Evolutionary conservation across 23 tunicate genomes (phyloP), one percentile per base, ranked within the genome.

Genomic region (Ascidia mentula): DNA sequence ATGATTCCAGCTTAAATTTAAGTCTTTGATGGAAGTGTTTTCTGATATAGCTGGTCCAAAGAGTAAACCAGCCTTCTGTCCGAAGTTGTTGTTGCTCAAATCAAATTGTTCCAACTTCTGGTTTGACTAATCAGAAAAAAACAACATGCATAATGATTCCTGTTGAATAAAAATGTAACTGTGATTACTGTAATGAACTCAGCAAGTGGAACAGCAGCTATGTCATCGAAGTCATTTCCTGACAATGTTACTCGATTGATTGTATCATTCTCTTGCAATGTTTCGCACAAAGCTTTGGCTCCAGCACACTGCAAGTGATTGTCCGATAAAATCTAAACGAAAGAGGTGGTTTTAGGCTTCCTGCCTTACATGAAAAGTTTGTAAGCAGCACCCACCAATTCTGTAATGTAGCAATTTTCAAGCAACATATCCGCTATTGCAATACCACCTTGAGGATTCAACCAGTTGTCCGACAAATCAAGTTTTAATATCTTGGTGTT

Each of bases 321-420:
- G 53, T 88, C 92, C 34, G 98, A 93, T 0, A 93, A 79, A 20
- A 82, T 81, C 97, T 92, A 59, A 4, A 88, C 32, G 40, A 42
- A 40, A 40, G 32, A 31, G 18, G 30, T 53, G 13, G 7, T 20
- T 5, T 9, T n/a, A n/a, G n/a, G n/a, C n/a, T n/a, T n/a, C n/a
- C n/a, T n/a, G n/a, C n/a, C n/a, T n/a, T n/a, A 69, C 32, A 69
- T 3, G 8, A 70, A 7, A 28, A 35, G 6, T 75, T 4, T 37
- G 37, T 36, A 36, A 38, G 12, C 9, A 2, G 20, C 40, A 38
- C 24, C n/a, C 60, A 89, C 95, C 89, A 95, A 42, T 59, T 95
- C 96, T n/a, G 96, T 80, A 17, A 95, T 95, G 81, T 89, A 95
- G 80, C 92, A 86, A 75, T 96, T 96, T 80, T 96, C 99, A 59